phyloP scores from a whole-genome alignment of 2,888 invertebrate species.

The Omphaloscelis lunosa region DNA sequence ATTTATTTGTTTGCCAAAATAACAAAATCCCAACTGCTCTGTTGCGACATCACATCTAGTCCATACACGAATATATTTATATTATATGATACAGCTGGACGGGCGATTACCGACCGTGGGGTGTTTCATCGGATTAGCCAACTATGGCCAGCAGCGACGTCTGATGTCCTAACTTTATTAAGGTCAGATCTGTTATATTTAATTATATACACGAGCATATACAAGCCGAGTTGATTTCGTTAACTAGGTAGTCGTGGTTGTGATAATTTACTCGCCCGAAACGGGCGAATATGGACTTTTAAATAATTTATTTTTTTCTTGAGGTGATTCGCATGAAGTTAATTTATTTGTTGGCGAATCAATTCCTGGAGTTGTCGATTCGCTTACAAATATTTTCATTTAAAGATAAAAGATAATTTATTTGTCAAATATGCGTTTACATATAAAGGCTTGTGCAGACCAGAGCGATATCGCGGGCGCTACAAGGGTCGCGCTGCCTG shows the following conservation, averaged over 20 bases:
- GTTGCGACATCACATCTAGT: neutral
- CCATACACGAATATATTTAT: neutral
- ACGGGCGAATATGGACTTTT: too few species aligned
- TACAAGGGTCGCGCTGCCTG: too few species aligned
- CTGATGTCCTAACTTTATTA: constrained; percentile 52
- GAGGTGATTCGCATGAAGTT: too few species aligned
- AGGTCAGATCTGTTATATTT: constrained; percentile 31
- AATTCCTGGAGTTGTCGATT: too few species aligned
- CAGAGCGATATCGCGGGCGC: too few species aligned
- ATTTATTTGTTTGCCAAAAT: neutral
- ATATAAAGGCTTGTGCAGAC: too few species aligned
- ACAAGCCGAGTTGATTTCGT: neutral
- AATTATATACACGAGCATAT: constrained; percentile 25
- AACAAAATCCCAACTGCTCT: neutral
- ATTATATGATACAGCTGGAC: neutral
- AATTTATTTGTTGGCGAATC: too few species aligned
- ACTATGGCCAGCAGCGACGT: constrained; percentile 26
- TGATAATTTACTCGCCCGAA: neutral
- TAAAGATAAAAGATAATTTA: too few species aligned
- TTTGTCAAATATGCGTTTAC: too few species aligned
- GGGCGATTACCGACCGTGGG: constrained; percentile 44
- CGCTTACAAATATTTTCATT: too few species aligned
- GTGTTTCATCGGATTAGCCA: constrained; percentile 59
- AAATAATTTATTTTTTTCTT: too few species aligned
- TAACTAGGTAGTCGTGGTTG: neutral